Base-by-base conservation (phyloP, 1,140 invertebrate species). In the Cydia pomonella region DNA sequence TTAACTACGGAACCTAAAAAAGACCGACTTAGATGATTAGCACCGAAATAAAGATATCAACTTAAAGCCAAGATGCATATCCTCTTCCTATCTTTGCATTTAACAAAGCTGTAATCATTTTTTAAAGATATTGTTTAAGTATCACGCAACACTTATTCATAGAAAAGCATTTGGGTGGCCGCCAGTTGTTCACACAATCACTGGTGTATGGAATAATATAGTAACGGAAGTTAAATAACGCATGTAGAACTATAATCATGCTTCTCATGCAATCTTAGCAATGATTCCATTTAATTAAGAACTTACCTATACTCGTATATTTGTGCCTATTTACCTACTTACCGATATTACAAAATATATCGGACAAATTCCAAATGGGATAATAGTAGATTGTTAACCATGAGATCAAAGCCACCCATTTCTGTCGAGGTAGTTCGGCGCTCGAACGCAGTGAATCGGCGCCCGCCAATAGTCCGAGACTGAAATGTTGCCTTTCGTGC, bases 111-210 rank as follows among this genome's bases (percentile, higher is more conserved):
- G 12, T 50, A 18, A 50, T 50, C n/a, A 50, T 38, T 7, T n/a
- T 50, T 50, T 59, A 59, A 59, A 23, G 0, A 29, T 33, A 64
- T 29, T 29, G 10, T 29, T 33, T 33, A 64, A 64, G 18, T 33
- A 64, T 16, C 64, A 69, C 64, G 64, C 64, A 69, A 41, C 29
- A 10, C 4, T n/a, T 38, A 69, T 69, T 69, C 33, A 23, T 69
- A 69, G 27, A 69, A 69, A 38, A 38, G 2, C 21, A 23, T 23
- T 69, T 18, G 64, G 27, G 63, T 66, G 63, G 64, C 18, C 29
- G 64, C 10, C 33, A 10, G 64, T 33, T 23, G 64, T 18, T 69
- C 27, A n/a, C 25, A 66, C 23, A 66, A 38, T 69, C 33, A 66
- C 23, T 64, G 13, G 12, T 44, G 21, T 41, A 38, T 69, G 21